These are phyloP conservation scores for Azorinus chamasolen DNA, from an alignment of 2,888 invertebrate species.

Conservation along the genomic window DNA sequence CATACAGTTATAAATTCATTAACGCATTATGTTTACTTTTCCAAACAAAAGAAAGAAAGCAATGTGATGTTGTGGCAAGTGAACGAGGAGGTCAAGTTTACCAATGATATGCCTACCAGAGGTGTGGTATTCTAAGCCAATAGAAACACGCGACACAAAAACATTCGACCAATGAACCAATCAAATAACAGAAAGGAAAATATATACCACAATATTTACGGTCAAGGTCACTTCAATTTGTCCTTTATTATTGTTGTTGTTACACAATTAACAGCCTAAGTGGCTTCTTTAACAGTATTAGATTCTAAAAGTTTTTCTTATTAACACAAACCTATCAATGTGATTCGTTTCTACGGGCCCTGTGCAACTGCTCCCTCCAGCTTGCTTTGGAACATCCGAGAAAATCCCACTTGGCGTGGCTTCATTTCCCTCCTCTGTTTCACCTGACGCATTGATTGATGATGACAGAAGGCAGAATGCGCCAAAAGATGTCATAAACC, in stretches of 20 bases:
- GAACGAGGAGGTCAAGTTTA: too few species aligned
- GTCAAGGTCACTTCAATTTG: conserved; percentile 11
- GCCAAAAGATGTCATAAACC: conserved; percentile 71
- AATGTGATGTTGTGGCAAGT: too few species aligned
- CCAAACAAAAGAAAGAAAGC: too few species aligned
- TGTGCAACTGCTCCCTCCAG: neutral
- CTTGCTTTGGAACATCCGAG: neutral
- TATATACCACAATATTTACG: neutral
- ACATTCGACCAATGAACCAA: neutral
- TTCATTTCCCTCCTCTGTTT: conserved; percentile 14
- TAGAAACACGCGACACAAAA: neutral
- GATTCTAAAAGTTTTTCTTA: too few species aligned
- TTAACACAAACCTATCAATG: too few species aligned
- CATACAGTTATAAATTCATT: too few species aligned
- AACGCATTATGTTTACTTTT: too few species aligned
- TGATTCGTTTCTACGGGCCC: neutral
- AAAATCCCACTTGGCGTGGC: neutral
- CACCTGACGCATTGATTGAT: conserved; percentile 55
- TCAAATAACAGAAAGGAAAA: neutral
- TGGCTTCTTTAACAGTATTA: too few species aligned
- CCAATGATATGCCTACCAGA: neutral
- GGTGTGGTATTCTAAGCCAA: conserved; percentile 27
- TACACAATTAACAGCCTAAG: too few species aligned
- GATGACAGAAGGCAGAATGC: conserved; percentile 67
- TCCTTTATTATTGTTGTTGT: too few species aligned